These are phyloP conservation scores for Cisticola juncidis DNA, from an alignment of 2,113 vertebrate genomes.

Conservation along the genomic window DNA sequence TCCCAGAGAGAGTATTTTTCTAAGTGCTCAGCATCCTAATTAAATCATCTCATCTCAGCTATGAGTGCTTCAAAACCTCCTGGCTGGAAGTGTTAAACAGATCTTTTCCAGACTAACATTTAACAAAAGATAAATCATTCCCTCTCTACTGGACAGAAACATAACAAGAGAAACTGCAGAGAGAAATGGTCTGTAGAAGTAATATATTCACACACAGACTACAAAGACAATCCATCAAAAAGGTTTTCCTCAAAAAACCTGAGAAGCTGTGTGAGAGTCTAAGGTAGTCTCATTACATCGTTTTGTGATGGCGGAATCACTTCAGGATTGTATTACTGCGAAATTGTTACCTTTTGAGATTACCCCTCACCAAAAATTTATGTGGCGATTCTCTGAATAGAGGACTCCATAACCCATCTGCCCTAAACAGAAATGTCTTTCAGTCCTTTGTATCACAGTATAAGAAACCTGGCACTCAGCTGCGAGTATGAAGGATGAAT, in stretches of 20 bases:
- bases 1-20: constrained; percentile 31
- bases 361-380: constrained; percentile 19
- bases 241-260: constrained; percentile 20
- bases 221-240: constrained; percentile 24
- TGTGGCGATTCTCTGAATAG: not conserved
- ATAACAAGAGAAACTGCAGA: constrained; percentile 13
- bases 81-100: constrained; percentile 46
- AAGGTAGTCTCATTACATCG: not conserved
- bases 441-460: not conserved
- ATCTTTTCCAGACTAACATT: constrained; percentile 40
- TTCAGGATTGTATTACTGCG: not conserved
- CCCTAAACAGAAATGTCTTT: not conserved
- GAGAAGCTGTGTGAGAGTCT: not conserved
- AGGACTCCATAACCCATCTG: constrained; percentile 23
- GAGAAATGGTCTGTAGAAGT: not conserved
- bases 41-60: constrained; percentile 45
- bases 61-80: constrained; percentile 27
- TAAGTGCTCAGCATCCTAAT: constrained; percentile 39
- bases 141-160: not conserved
- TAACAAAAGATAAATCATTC: constrained; percentile 32
- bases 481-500: constrained; percentile 2
- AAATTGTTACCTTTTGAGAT: constrained; percentile 47
- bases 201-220: not conserved
- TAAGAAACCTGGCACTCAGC: not conserved
- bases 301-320: constrained; percentile 27